Evolutionary conservation across 30 jellyfish, hydroid and myxozoan genomes (phyloP), one percentile per base, ranked within the genome.

Genomic region (Aurelia aurita): DNA sequence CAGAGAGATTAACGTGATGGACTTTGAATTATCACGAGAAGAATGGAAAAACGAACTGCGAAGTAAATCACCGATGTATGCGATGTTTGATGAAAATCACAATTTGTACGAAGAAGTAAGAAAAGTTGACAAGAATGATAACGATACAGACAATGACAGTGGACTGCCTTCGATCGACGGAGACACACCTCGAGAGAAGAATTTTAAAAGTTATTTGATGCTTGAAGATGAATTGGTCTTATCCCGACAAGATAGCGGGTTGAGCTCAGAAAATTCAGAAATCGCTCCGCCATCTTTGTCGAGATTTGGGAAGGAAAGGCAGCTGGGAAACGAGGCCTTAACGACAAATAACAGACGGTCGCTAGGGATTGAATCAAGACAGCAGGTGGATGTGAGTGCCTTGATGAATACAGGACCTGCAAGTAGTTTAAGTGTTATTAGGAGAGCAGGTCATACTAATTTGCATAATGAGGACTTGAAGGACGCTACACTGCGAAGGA

Each of bases 81-180:
- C 90, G 58, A 64, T 69, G 28, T 46, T 22, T 11, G 90, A 69
- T 45, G 88, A 87, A 69, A 87, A 68, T 58, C 55, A 57, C 5
- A 69, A 66, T 32, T 25, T 19, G 11, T 22, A 55, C 8, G 29
- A 55, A 55, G 84, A 75, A 19, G n/a, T 58, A 18, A 75, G 46
- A 29, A 75, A 77, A n/a, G 63, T 47, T 23, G 87, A 75, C 3
- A 16, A 47, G 31, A 14, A 55, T 14, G 89, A 74, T 0, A 58
- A 63, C 39, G 96, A 87, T 34, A 73, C 89, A 23, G 96, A 87
- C 49, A 75, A 63, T 5, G 96, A 87, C 55, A 87, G 96, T 68
- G 96, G 96, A 7, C 22, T 87, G 39, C 90, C 68, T 11, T 87
- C 96, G 55, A 75, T 87, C 18, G 96, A 77, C 39, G 96, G 88